Evolutionary conservation across 2,113 vertebrate species (phyloP), one percentile per base, ranked within the genome.

Genomic region (Rhinichthys klamathensis): DNA sequence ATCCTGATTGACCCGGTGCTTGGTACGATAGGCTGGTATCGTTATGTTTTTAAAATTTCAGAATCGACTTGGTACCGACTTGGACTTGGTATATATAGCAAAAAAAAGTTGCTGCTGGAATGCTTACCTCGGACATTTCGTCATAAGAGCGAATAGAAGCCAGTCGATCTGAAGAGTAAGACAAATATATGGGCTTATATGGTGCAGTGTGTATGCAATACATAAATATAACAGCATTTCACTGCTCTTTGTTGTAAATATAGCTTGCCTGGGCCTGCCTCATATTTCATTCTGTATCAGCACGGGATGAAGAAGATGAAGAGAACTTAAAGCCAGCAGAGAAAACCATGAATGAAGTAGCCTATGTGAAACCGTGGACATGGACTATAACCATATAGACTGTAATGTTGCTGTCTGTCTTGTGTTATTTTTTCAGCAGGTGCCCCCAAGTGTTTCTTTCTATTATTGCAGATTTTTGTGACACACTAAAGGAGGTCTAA

Each of bases 51-150:
- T 0, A 38, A 38, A 38, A 38, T 38, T 38, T 38, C 6, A 38
- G 6, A 7, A 38, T 38, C 6, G 6, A 38, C 38, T 38, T 38
- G 38, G 1, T 7, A 38, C 38, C 38, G 6, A n/a, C n/a, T n/a
- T n/a, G n/a, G n/a, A n/a, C n/a, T n/a, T n/a, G n/a, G n/a, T n/a
- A n/a, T n/a, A n/a, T n/a, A n/a, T 46, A 46, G 44, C 44, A 46
- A 46, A 46, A 46, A 44, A 49, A 13, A 49, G 12, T 15, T 49
- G 46, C 16, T 21, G 3, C 25, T 78, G 32, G 49, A 38, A 38
- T 46, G 95, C 96, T 97, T 79, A 98, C 97, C 85, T 92, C 65
- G 89, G 95, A 70, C 96, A 97, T 97, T 86, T 91, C 93, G 86
- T 98, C 96, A 89, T 96, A 97, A 38, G 90, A 91, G n/a, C 90